Evolutionary conservation across 2,888 invertebrate genomes (phyloP), one percentile per base, ranked within the genome.

Genomic region (Syrphus vitripennis): DNA sequence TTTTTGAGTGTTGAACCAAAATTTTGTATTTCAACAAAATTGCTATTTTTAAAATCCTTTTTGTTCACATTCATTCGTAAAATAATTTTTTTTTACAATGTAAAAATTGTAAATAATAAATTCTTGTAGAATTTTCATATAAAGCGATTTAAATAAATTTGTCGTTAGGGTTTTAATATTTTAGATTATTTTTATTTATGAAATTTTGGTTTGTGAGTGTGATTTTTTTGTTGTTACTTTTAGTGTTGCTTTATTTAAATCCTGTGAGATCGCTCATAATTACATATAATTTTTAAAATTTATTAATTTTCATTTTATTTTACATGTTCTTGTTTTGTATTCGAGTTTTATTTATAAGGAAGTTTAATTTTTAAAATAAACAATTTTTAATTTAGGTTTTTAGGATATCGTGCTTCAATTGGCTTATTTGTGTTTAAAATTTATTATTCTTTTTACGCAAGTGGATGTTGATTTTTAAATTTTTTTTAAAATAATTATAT

Each of bases 121-220:
- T 74, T 61, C 59, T 75, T 83, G 75, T 75, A 83, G 63, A 83
- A 70, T 57, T 89, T n/a, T 71, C 88, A 88, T 87, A 80, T 89
- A 88, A 89, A 90, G 89, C 84, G 77, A 75, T 89, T 88, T 88
- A 87, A 86, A 81, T 86, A 87, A 88, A 83, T 88, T 87, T 88
- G 72, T 79, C 74, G 70, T 87, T 83, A 82, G 67, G 70, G 74
- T 87, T 86, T 88, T 75, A 55, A 42, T 72, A 71, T 87, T 82
- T 76, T 57, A 26, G 42, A 42, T 79, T 69, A n/a, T 86, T 80
- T 77, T 71, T 21, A 57, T n/a, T n/a, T n/a, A 63, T 89, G 24
- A 40, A 45, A 65, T 89, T 90, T 78, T 90, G 88, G 88, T 88
- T 90, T 90, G 89, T 88, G 88, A 89, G 48, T 74, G 48, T 40